Evolutionary conservation across 2,113 vertebrate genomes (phyloP), one percentile per base, ranked within the genome.

Genomic region (Psittacara wagleri): DNA sequence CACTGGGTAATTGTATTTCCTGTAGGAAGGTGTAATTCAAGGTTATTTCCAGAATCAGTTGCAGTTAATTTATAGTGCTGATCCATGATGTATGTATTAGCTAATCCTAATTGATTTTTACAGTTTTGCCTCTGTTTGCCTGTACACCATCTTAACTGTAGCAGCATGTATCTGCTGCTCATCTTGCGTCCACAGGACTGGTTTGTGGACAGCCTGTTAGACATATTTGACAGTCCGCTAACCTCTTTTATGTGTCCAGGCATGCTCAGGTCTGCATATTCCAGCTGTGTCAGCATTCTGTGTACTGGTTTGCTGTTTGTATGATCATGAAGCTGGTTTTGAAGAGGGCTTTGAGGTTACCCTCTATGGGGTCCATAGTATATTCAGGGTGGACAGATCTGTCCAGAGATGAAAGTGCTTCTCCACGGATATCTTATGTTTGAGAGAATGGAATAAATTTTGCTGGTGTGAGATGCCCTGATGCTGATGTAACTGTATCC

Each of bases 311-410:
- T 68, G 55, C 73, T 89, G 81, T 91, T 55, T 94, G 92, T 57
- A 95, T 91, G 86, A 80, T 96, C 83, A 92, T 33, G 69, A 95
- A 86, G 83, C 69, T 87, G 91, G 81, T 91, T 94, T 88, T 72
- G 89, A 87, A 87, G 81, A 96, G 82, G 89, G 48, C 57, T 95
- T 89, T 97, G 96, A 96, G 95, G 96, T 95, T 95, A 77, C 69
- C 83, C 91, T 94, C 83, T 95, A 77, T 0, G 43, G 77, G 2
- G 1, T 82, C 80, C 67, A 55, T 28, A 66, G 46, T 83, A 28
- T 81, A 84, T 14, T 72, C 43, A 37, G 28, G 43, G 39, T 84
- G 83, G 92, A 86, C 90, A 72, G 90, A 90, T 90, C 39, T 55
- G 51, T 29, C 61, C 55, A 16, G 83, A 95, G 94, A 93, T 96